A percentile compares a stretch with the other conserved stretches of the same genome.
These are phyloP conservation scores for Heliconius hewitsoni DNA, from an alignment of 1,140 invertebrate species.

Conservation along the genomic window DNA sequence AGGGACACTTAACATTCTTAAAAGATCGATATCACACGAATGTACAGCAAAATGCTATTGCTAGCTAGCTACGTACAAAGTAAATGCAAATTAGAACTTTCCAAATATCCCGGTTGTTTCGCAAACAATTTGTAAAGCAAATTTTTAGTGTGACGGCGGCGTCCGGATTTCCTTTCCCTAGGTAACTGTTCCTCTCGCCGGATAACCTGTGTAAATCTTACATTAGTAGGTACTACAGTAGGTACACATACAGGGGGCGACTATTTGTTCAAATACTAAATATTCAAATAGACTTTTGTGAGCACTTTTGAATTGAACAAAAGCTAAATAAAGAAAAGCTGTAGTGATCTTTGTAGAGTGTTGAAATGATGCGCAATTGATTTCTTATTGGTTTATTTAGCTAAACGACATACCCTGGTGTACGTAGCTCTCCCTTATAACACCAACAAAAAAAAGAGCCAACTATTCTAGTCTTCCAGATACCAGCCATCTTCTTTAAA, in stretches of 20 bases:
- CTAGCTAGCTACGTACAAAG: not conserved
- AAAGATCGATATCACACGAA: constrained; percentile 31
- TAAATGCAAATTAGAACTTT: constrained; percentile 41
- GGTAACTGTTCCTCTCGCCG: constrained; percentile 55
- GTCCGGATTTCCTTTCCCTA: constrained; percentile 61
- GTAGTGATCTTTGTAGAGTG: no score
- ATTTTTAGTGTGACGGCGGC: constrained; percentile 65
- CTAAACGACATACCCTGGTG: no score
- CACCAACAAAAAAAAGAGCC: no score
- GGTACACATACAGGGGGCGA: constrained; percentile 43
- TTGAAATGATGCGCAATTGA: no score
- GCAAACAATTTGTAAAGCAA: constrained; percentile 53
- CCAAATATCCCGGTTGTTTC: constrained; percentile 42
- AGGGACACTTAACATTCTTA: constrained; percentile 20
- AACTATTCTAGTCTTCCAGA: no score
- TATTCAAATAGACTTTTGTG: no score
- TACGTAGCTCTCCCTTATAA: no score
- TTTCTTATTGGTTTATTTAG: no score
- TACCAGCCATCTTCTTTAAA: no score
- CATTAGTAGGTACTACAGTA: constrained; percentile 49
- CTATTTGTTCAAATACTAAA: not conserved
- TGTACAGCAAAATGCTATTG: not conserved
- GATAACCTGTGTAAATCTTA: constrained; percentile 74
- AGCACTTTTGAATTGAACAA: no score
- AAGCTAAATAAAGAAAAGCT: no score